These are phyloP conservation scores for Glaucomys volans DNA, from an alignment of 2,113 vertebrate genomes.

Conservation along the genomic window DNA sequence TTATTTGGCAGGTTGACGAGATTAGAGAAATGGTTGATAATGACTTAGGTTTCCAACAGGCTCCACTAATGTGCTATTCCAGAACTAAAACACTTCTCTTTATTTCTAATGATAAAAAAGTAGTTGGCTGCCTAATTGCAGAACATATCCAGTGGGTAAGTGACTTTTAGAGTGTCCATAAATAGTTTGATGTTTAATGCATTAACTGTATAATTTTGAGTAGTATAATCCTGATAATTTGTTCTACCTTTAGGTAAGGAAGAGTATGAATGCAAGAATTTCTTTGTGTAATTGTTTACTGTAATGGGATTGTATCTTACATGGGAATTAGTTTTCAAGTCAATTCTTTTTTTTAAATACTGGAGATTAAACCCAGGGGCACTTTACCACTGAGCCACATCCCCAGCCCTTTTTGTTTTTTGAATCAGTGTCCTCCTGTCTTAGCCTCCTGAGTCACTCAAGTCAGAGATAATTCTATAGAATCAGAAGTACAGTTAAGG, in stretches of 20 bases:
- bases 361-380: no score
- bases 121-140: conserved; percentile 98
- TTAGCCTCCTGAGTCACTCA: no score
- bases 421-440: no score
- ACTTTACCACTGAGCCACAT: no score
- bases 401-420: no score
- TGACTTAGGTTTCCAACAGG: conserved; percentile 98
- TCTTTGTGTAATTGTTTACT: neutral
- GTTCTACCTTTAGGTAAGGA: conserved; percentile 25
- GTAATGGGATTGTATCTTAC: neutral
- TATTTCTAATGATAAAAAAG: conserved; percentile 98
- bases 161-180: conserved; percentile 55
- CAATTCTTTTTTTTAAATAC: neutral
- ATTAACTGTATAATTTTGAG: conserved; percentile 23
- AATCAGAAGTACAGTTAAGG: conserved; percentile 26
- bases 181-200: neutral
- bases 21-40: conserved; percentile 99
- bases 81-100: conserved; percentile 99
- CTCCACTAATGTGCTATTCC: conserved; percentile 95
- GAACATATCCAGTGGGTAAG: conserved; percentile 98
- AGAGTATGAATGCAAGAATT: conserved; percentile 16
- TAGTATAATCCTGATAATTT: conserved; percentile 47
- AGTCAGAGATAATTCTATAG: neutral
- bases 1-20: conserved; percentile 94
- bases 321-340: conserved; percentile 14